These are phyloP conservation scores for Sebastes fasciatus DNA, from an alignment of 2,113 vertebrate genomes.

Conservation along the genomic window DNA sequence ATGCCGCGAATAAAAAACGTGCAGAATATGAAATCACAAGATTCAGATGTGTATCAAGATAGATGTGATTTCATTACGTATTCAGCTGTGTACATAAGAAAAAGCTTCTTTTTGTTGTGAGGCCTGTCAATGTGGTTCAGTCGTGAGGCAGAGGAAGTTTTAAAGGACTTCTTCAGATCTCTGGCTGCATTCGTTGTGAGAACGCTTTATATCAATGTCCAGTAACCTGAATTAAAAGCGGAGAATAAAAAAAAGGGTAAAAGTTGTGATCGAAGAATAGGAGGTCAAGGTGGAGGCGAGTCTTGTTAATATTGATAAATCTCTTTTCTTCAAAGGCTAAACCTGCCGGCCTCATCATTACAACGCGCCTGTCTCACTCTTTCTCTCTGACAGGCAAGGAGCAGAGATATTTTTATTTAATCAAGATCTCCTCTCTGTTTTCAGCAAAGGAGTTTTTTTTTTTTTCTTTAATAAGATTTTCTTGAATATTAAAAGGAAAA, in stretches of 20 bases:
- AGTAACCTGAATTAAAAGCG: constrained; percentile 22
- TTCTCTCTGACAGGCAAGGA: constrained; percentile 44
- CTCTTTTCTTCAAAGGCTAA: constrained; percentile 58
- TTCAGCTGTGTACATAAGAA: constrained; percentile 26
- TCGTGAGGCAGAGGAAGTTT: constrained; percentile 22
- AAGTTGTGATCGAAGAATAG: constrained; percentile 6
- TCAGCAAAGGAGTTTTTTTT: constrained; percentile 27
- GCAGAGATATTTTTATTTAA: constrained; percentile 67
- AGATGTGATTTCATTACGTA: constrained; percentile 39
- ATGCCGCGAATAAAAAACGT: constrained; percentile 26
- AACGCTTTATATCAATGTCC: constrained; percentile 8
- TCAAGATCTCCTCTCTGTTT: constrained; percentile 58
- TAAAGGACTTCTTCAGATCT: constrained; percentile 40
- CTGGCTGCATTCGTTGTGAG: neutral
- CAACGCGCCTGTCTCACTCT: constrained; percentile 20
- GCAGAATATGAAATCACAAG: constrained; percentile 54
- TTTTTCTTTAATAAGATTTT: constrained; percentile 66
- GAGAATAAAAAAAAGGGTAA: neutral
- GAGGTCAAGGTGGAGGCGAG: constrained; percentile 34
- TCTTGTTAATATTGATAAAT: constrained; percentile 60
- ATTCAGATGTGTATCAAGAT: constrained; percentile 29
- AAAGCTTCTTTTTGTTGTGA: neutral
- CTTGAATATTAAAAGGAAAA: constrained; percentile 75
- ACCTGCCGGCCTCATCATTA: constrained; percentile 51
- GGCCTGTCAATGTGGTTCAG: constrained; percentile 23